Evolutionary conservation across 2,888 invertebrate species (phyloP).

Genomic region (Panopea generosa): DNA sequence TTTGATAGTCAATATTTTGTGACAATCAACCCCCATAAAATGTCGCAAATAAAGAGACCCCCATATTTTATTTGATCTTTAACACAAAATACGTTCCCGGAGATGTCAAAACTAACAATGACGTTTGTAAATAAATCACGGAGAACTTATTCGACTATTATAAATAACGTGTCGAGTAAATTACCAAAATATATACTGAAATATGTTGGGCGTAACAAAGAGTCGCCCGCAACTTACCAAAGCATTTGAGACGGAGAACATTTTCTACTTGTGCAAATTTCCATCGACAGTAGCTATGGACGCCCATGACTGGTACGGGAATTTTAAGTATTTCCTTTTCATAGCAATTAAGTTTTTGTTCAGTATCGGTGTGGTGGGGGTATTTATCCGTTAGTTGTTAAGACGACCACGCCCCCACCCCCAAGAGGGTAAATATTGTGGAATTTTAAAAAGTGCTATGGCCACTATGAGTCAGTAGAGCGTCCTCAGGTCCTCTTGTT

Average conservation of each 20-base stretch:
- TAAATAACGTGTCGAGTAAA: background rate
- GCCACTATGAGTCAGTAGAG: too few relatives aligned
- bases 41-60: background rate
- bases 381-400: too few relatives aligned
- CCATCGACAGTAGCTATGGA: background rate
- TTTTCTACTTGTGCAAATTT: background rate
- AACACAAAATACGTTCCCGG: slow-evolving; percentile 1
- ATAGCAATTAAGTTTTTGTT: too few relatives aligned
- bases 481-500: too few relatives aligned
- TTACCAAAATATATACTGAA: background rate
- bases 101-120: slow-evolving; percentile 1
- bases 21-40: background rate
- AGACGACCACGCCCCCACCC: too few relatives aligned
- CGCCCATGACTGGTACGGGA: too few relatives aligned
- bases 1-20: background rate
- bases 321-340: too few relatives aligned
- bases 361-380: too few relatives aligned
- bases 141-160: background rate
- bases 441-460: too few relatives aligned
- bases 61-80: background rate
- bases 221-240: slow-evolving; percentile 2
- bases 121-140: background rate
- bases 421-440: too few relatives aligned
- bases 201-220: slow-evolving; percentile 2
- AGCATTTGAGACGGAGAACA: background rate